phyloP scores from a whole-genome alignment of 2,888 invertebrate species.

The Cremastobaeus sp. region DNA sequence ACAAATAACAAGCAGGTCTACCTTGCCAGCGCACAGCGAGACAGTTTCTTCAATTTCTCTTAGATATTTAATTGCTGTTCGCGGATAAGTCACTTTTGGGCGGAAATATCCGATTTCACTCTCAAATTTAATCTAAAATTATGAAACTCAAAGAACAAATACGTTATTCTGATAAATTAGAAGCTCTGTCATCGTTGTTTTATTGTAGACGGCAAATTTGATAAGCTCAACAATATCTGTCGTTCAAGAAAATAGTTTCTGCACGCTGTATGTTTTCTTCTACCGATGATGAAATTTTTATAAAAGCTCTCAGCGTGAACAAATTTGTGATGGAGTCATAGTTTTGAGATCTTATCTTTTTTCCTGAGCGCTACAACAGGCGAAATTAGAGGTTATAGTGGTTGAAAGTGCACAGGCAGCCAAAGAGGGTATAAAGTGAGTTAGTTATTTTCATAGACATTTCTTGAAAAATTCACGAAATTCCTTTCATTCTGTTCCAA shows the following conservation, averaged over 20 bases:
- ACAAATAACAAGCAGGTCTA: constrained; percentile 54
- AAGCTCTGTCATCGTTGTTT: too few species aligned
- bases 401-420: constrained; percentile 47
- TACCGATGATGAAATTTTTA: constrained; percentile 50
- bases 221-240: constrained; percentile 14
- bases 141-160: too few species aligned
- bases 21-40: constrained; percentile 13
- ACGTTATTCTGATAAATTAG: too few species aligned
- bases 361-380: constrained; percentile 53
- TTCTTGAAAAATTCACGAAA: constrained; percentile 69
- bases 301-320: constrained; percentile 48
- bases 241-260: constrained; percentile 31
- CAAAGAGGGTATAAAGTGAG: constrained; percentile 50
- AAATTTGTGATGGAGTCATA: constrained; percentile 20
- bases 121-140: too few species aligned
- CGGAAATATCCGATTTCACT: too few species aligned
- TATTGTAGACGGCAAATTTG: constrained; percentile 9
- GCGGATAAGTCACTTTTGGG: constrained; percentile 43
- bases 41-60: constrained; percentile 39
- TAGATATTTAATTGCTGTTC: constrained; percentile 42
- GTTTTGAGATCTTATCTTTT: constrained; percentile 48
- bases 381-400: constrained; percentile 58
- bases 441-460: constrained; percentile 63
- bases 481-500: constrained; percentile 63
- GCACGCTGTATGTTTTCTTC: constrained; percentile 20